A percentile compares a stretch with the other conserved stretches of the same genome.
Conservation (phyloP, 2,888 invertebrate genomes). For the Phyllotreta striolata region DNA sequence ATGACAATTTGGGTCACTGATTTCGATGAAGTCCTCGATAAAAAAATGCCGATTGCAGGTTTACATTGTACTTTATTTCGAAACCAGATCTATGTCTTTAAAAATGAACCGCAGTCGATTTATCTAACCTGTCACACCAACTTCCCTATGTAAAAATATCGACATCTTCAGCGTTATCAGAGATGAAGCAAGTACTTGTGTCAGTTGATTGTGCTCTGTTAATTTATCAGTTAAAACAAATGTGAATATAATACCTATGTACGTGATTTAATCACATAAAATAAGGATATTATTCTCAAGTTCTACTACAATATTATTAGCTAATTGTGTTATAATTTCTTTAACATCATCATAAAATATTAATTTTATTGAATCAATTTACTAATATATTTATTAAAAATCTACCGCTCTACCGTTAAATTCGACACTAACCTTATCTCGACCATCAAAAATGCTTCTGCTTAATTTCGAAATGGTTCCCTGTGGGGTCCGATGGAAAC, state of each 20-base stretch:
- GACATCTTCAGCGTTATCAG: too few species aligned
- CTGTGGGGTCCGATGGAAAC: constrained; percentile 42
- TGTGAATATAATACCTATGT: too few species aligned
- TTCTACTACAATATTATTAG: too few species aligned
- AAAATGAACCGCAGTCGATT: constrained; percentile 49
- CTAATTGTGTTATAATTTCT: too few species aligned
- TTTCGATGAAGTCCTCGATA: constrained; percentile 56
- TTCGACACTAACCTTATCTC: not conserved
- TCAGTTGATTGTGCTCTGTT: too few species aligned
- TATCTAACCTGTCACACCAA: constrained; percentile 41
- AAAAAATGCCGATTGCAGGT: constrained; percentile 52
- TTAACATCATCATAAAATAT: too few species aligned
- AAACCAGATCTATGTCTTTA: constrained; percentile 52
- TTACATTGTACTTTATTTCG: constrained; percentile 54
- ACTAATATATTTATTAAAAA: not conserved
- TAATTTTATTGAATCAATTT: constrained; percentile 1
- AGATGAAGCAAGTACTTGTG: too few species aligned
- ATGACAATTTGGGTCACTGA: constrained; percentile 42
- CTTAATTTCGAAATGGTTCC: constrained; percentile 36
- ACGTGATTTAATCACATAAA: too few species aligned
- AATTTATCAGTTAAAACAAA: too few species aligned
- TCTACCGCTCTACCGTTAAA: not conserved
- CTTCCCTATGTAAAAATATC: constrained; percentile 3
- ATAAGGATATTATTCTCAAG: too few species aligned
- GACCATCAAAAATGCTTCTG: constrained; percentile 39